These are phyloP conservation scores for Conus canariensis DNA, from an alignment of 2,888 invertebrate genomes.

Conservation along the genomic window DNA sequence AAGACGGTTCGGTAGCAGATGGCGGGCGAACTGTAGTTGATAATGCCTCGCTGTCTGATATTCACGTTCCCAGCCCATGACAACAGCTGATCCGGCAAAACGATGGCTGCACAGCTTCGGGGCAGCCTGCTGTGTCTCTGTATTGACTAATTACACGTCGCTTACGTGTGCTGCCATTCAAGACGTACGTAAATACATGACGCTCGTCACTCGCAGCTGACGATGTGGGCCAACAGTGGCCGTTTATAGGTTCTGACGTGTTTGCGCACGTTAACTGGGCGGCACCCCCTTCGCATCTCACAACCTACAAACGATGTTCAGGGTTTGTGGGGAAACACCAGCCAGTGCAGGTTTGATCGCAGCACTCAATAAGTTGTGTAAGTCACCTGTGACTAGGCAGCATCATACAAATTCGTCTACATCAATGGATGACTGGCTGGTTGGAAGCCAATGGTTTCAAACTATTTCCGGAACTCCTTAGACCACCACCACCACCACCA, in stretches of 20 bases:
- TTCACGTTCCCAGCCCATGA: neutral
- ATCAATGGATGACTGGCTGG: too few relatives aligned
- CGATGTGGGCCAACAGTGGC: neutral
- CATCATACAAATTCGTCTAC: too few relatives aligned
- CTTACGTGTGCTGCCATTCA: neutral
- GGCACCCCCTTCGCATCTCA: neutral
- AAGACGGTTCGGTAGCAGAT: neutral
- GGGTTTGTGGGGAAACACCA: too few relatives aligned
- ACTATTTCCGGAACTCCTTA: too few relatives aligned
- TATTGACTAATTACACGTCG: neutral
- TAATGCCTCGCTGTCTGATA: neutral
- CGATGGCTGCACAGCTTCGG: neutral
- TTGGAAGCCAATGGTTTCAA: too few relatives aligned
- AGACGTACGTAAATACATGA: neutral
- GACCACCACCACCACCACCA: too few relatives aligned
- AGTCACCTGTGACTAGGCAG: too few relatives aligned
- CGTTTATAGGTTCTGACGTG: constrained; percentile 7
- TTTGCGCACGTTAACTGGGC: neutral
- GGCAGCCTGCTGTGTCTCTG: neutral
- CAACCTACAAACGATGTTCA: too few relatives aligned
- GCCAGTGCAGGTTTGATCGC: too few relatives aligned
- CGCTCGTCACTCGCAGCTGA: neutral
- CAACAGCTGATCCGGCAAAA: constrained; percentile 18
- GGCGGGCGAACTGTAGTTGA: neutral
- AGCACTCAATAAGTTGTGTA: too few relatives aligned